phyloP scores from a whole-genome alignment of 2,113 vertebrate species.

The Sarotherodon lohbergeri region DNA sequence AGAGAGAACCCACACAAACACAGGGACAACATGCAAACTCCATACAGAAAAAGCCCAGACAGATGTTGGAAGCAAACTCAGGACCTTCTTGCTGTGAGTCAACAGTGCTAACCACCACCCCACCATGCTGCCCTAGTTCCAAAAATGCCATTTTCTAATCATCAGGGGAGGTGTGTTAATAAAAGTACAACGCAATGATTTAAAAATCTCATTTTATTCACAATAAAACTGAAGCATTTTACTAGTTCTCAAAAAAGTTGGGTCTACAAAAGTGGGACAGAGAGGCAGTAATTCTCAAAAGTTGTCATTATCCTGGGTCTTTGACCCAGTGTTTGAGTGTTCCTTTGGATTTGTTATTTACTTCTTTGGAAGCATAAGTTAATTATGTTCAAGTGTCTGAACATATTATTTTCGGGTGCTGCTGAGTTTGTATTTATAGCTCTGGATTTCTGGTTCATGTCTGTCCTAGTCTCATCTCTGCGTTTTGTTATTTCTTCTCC shows the following conservation, averaged over 20 bases:
- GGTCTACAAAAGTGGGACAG: not conserved
- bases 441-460: not conserved
- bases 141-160: not conserved
- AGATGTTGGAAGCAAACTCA: not conserved
- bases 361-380: not conserved
- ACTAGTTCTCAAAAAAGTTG: not conserved
- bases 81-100: not conserved
- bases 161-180: not conserved
- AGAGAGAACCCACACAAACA: not conserved
- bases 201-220: not conserved
- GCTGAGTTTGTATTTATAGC: not conserved
- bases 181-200: rapidly evolving
- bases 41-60: not conserved
- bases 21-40: not conserved
- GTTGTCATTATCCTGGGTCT: rapidly evolving
- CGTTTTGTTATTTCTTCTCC: rapidly evolving
- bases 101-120: not conserved
- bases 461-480: not conserved
- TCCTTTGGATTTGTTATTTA: not conserved
- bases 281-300: not conserved
- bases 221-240: not conserved
- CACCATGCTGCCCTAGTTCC: not conserved
- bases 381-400: not conserved
- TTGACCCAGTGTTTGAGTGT: not conserved
- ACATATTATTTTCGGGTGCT: not conserved